Evolutionary conservation across 2,797 vertebrate genomes (phyloP), one percentile per base, ranked within the genome.

Genomic region (Onychomys leucogaster): DNA sequence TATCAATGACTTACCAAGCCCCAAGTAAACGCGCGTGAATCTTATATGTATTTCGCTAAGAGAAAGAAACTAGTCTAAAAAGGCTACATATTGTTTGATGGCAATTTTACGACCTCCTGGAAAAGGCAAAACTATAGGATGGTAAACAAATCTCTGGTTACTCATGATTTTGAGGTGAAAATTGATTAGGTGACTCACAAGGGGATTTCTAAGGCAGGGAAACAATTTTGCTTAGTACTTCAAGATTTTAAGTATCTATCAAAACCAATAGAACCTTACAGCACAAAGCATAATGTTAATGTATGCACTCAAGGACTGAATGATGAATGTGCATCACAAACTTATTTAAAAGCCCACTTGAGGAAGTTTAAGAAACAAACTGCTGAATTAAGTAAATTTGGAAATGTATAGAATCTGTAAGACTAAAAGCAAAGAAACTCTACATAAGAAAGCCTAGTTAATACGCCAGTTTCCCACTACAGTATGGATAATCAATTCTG

Each of bases 241-340:
- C 82, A 78, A 43, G 25, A 83, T 61, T 73, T 67, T 94, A 96
- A 59, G 43, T 7, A 34, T 93, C 82, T 90, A 17, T 84, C n/a
- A 94, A 92, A 92, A 88, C 4, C 3, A 83, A 67, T 52, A 32
- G 57, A 76, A 88, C 75, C 78, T 92, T 73, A 83, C 0, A 73
- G 77, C 29, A 65, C n/a, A 92, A 88, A 80, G 19, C 57, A 19
- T 43, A 90, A 73, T 75, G 29, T 29, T 84, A 80, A 55, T 80
- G 3, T 78, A 83, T 59, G 11, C 27, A 94, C 92, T 94, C 41
- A 69, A 88, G 2, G 5, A 88, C 49, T n/a, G 7, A 94, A 59
- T 76, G 14, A 1, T 81, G 19, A 85, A 85, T 81, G 27, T 85
- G 11, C 27, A 75, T 90, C 65, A 65, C 7, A 90, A 77, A 83